Percentiles rank a stretch among this genome's conserved stretches.
Conservation (phyloP, 1,140 invertebrate genomes). For the Antheraea pernyi region DNA sequence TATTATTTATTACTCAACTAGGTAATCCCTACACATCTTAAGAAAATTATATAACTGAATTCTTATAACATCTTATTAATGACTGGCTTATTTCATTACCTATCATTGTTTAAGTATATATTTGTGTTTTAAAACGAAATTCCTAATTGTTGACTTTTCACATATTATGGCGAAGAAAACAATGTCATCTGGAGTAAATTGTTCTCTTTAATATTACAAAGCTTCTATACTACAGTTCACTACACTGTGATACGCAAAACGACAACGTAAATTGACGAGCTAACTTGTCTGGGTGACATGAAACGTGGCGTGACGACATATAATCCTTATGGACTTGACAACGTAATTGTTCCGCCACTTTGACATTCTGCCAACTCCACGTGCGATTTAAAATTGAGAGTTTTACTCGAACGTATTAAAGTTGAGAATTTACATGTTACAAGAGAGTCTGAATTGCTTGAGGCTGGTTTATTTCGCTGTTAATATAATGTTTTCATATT, state of each 20-base stretch:
- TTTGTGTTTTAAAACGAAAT: no score
- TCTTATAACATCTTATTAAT: no score
- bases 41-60: no score
- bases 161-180: no score
- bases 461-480: not conserved
- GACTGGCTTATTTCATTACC: no score
- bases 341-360: conserved; percentile 42
- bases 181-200: not conserved
- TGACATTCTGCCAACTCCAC: conserved; percentile 37
- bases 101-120: no score
- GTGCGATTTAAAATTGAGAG: conserved; percentile 12
- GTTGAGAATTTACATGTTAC: conserved; percentile 10
- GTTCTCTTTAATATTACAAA: not conserved
- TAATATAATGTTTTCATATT: not conserved
- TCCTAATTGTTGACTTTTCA: no score
- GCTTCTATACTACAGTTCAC: not conserved
- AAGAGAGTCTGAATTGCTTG: not conserved
- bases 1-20: no score
- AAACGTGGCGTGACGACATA: conserved; percentile 36
- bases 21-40: no score
- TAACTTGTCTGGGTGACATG: conserved; percentile 29
- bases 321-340: conserved; percentile 37
- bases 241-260: conserved; percentile 6
- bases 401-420: conserved; percentile 10
- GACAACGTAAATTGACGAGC: conserved; percentile 34